Base-by-base conservation (phyloP, 2,113 vertebrate species). In the Pseudorectes ferrugineus region DNA sequence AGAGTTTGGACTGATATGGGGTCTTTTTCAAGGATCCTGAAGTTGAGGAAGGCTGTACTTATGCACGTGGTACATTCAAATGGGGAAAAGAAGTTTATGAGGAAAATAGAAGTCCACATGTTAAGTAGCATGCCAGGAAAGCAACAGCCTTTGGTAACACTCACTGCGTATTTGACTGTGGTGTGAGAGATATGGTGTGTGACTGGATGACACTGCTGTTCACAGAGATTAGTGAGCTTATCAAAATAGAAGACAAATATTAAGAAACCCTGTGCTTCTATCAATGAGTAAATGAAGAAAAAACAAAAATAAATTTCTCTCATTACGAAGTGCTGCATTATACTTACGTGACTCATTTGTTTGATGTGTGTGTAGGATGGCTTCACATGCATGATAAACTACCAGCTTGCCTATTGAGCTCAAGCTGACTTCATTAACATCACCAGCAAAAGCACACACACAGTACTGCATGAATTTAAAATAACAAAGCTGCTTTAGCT, bases 231-330 rank as follows among this genome's bases (percentile, higher is more conserved):
- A 95, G 89, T 40, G 74, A 66, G 28, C 20, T 91, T 68, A 85
- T 93, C 81, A 79, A 86, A 94, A 90, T 18, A 49, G 36, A 96
- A 95, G 54, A 92, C 43, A 59, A 96, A 92, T 87, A 86, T 62
- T 90, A 85, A 96, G 43, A 85, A 96, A 95, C 80, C 35, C 29
- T 93, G 74, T 89, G 33, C 55, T 73, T 68, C 91, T 92, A 89
- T 79, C 80, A 95, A 54, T 89, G 62, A 71, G 43, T 96, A 89
- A 93, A 96, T 89, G 75, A 92, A 89, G 88, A 94, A 65, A 85
- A 95, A 96, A 46, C 38, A 67, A 14, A 29, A 31, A 52, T 31
- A 17, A 20, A 51, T n/a, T 46, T 6, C 78, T 83, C 57, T 95
- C 52, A 62, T 95, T 96, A 93, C 38, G 49, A 93, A 95, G 52